A percentile compares a stretch with the other conserved stretches of the same genome.
These are phyloP conservation scores for Phaethornis superciliosus DNA, from an alignment of 2,113 vertebrate genomes.

Conservation along the genomic window DNA sequence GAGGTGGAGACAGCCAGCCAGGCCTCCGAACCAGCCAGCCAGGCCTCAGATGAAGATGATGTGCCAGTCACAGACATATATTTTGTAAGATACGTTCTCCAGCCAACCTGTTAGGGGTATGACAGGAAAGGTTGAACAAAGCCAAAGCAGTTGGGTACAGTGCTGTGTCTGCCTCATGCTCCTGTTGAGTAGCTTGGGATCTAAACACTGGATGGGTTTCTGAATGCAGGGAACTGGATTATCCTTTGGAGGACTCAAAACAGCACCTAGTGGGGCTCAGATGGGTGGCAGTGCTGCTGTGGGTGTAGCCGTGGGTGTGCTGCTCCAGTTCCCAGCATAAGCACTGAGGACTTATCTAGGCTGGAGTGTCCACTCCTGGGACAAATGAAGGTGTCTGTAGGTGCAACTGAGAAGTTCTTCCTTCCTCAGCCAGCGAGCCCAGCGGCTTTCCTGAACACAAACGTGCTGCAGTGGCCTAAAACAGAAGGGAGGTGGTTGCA, in stretches of 20 bases:
- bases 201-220: background rate
- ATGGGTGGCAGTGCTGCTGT: background rate
- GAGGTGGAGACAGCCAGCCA: conserved; percentile 87
- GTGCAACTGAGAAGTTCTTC: background rate
- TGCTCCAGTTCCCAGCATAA: background rate
- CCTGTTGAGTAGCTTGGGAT: background rate
- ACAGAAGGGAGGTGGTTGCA: background rate
- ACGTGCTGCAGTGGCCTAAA: background rate
- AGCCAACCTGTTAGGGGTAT: background rate
- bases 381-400: background rate
- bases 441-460: background rate
- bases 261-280: background rate
- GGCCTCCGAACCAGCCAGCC: conserved; percentile 90
- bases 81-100: conserved; percentile 86
- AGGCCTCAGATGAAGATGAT: conserved; percentile 93
- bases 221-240: background rate
- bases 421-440: background rate
- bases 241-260: background rate
- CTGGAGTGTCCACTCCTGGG: background rate
- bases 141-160: background rate
- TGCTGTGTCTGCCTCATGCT: background rate
- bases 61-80: conserved; percentile 93
- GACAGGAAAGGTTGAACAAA: background rate
- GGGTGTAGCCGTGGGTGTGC: background rate
- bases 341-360: background rate